Conservation (phyloP, 2,888 invertebrate genomes). For the Calameuta pallipes region DNA sequence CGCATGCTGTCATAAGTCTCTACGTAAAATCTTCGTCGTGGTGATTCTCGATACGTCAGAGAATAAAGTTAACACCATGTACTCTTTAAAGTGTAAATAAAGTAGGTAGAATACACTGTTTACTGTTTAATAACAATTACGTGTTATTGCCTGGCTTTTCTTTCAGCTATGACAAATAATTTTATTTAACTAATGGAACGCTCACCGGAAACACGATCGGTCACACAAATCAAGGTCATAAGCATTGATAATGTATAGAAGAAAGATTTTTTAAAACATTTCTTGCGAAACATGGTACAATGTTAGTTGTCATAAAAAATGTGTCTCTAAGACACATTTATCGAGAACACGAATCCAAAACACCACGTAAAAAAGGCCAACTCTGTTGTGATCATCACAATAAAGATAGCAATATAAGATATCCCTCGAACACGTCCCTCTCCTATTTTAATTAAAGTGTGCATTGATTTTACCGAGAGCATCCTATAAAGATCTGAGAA, state of each 20-base stretch:
- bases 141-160: neutral
- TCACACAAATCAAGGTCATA: neutral
- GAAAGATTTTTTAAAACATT: neutral
- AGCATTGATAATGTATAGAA: neutral
- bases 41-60: neutral
- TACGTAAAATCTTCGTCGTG: neutral
- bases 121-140: slow-evolving; percentile 21
- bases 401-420: neutral
- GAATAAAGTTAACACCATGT: slow-evolving; percentile 40
- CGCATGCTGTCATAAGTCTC: neutral
- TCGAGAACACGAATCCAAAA: neutral
- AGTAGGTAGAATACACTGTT: slow-evolving; percentile 51
- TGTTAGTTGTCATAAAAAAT: neutral
- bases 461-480: neutral
- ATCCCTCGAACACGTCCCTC: neutral
- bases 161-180: neutral
- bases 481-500: neutral
- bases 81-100: slow-evolving; percentile 58
- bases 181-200: neutral
- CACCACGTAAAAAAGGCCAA: neutral
- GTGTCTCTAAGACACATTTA: neutral
- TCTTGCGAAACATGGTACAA: neutral
- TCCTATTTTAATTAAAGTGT: neutral
- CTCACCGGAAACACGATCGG: neutral
- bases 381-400: neutral